These are phyloP conservation scores for Deroplatys truncata DNA, from an alignment of 2,888 invertebrate genomes.

Conservation along the genomic window DNA sequence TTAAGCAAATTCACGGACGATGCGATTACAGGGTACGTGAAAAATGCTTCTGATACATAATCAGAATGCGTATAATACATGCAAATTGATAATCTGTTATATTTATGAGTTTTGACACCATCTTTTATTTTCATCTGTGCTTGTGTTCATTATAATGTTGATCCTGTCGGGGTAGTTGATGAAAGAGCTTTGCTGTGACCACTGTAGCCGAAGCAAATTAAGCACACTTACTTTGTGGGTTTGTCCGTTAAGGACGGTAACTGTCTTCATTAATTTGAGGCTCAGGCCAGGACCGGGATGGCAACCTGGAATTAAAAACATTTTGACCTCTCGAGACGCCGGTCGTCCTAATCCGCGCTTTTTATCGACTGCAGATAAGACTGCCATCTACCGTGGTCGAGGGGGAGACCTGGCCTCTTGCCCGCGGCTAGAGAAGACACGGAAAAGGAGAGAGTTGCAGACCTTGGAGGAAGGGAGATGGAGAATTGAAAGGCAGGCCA, in stretches of 20 bases:
- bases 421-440: conserved; percentile 1
- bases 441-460: neutral
- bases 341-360: neutral
- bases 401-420: neutral
- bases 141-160: neutral
- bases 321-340: neutral
- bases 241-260: neutral
- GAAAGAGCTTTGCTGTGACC: neutral
- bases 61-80: neutral
- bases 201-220: neutral
- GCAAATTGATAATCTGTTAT: neutral
- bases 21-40: neutral
- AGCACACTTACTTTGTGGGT: neutral
- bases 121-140: neutral
- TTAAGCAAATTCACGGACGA: neutral
- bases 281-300: neutral
- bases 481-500: neutral
- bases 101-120: neutral
- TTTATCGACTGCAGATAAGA: neutral
- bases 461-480: neutral
- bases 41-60: neutral
- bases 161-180: neutral
- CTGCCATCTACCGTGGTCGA: neutral
- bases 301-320: neutral
- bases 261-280: neutral